Percentiles rank a stretch among this genome's conserved stretches.
Conservation (phyloP, 2,888 invertebrate genomes). For the Eledona agricola region DNA sequence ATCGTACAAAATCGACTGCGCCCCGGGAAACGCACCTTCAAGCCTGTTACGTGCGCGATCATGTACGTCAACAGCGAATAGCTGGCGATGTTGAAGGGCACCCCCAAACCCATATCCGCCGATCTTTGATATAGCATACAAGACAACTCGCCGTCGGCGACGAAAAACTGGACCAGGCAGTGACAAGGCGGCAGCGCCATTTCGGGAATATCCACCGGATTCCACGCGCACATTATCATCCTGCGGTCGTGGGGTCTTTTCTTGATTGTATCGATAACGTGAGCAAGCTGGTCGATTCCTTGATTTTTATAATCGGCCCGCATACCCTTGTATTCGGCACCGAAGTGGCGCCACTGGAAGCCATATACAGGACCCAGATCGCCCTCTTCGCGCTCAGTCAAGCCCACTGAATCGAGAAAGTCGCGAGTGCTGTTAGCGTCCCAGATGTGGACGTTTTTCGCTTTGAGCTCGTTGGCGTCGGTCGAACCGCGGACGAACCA, state of each 20-base stretch:
- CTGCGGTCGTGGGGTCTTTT: constrained; percentile 86
- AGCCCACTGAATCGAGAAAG: constrained; percentile 88
- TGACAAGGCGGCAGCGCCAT: constrained; percentile 99
- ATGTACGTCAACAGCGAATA: constrained; percentile 93
- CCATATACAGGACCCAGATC: constrained; percentile 98
- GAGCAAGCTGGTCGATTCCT: constrained; percentile 87
- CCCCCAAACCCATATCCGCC: constrained; percentile 98
- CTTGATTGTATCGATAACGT: constrained; percentile 82
- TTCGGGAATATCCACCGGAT: constrained; percentile 82
- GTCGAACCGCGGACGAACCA: constrained; percentile 92
- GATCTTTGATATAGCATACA: constrained; percentile 96
- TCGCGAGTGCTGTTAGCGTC: constrained; percentile 91
- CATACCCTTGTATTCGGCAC: constrained; percentile 86
- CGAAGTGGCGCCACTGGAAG: constrained; percentile 98
- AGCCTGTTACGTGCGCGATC: constrained; percentile 93
- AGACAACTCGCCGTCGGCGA: constrained; percentile 82
- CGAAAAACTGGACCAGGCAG: constrained; percentile 93
- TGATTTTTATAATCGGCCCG: constrained; percentile 78
- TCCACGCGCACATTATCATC: constrained; percentile 96
- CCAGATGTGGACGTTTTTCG: constrained; percentile 91
- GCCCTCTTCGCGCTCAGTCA: constrained; percentile 86
- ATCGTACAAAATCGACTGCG: no score
- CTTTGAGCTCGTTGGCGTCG: constrained; percentile 81
- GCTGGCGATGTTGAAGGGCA: constrained; percentile 98
- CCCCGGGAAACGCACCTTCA: constrained; percentile 74